These are phyloP conservation scores for Formicarius rufipectus DNA, from an alignment of 2,113 vertebrate species.

Conservation along the genomic window DNA sequence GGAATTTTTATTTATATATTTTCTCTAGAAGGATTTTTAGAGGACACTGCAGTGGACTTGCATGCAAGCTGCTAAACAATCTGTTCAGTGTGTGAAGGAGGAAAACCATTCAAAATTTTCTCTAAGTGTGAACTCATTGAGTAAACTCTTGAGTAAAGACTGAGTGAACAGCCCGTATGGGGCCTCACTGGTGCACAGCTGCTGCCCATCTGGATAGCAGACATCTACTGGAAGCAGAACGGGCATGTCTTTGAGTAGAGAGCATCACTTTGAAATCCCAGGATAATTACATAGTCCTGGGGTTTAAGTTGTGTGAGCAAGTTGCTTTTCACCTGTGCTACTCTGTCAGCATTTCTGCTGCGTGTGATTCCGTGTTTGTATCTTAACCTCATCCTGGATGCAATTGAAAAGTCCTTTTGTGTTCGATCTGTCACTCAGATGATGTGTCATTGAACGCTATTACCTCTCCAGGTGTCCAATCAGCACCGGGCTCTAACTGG, in stretches of 20 bases:
- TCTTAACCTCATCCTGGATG: not conserved
- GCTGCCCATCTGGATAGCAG: not conserved
- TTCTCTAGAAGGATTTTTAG: not conserved
- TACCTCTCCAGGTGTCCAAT: constrained; percentile 25
- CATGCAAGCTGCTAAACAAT: not conserved
- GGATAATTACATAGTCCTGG: not conserved
- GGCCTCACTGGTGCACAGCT: not conserved
- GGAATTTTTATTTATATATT: not conserved
- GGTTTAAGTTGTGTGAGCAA: not conserved
- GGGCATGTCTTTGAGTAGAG: not conserved
- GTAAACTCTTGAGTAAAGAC: not conserved
- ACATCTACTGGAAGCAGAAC: not conserved
- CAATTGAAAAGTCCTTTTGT: not conserved
- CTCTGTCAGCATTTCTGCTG: not conserved
- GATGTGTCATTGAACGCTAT: not conserved
- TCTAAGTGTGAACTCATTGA: not conserved
- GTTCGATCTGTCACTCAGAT: not conserved
- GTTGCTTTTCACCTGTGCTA: not conserved
- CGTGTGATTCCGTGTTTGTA: not conserved
- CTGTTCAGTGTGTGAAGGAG: not conserved
- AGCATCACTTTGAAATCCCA: not conserved
- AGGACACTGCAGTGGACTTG: not conserved
- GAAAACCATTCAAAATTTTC: not conserved
- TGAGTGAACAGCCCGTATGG: not conserved
- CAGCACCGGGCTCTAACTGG: not conserved